Evolutionary conservation across 2,113 vertebrate genomes (phyloP).

Genomic region (Myotis davidii): DNA sequence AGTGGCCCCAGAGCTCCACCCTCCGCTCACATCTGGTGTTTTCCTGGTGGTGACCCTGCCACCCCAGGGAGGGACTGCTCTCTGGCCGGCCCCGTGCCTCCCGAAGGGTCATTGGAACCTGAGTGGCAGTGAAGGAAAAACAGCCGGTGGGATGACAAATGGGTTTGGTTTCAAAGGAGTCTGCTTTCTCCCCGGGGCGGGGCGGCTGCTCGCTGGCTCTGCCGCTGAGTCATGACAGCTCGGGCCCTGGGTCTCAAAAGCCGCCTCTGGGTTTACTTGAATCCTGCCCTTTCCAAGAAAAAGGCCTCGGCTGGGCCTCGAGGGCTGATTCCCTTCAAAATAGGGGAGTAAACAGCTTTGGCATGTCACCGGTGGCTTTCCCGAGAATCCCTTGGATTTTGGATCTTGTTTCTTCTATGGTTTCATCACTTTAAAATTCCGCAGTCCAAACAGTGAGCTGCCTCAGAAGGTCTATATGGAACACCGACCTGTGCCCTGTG

Average conservation of each 20-base stretch:
- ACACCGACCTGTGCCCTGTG: rapidly evolving
- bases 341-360: not conserved
- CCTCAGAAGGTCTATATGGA: not conserved
- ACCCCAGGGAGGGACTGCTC: rapidly evolving
- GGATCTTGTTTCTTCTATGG: not conserved
- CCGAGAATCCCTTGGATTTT: not conserved
- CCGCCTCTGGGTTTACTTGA: not conserved
- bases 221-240: not conserved
- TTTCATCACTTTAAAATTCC: not conserved
- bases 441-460: not conserved
- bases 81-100: rapidly evolving
- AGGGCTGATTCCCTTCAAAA: not conserved
- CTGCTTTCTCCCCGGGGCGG: rapidly evolving
- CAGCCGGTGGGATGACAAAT: not conserved
- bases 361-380: not conserved
- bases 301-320: not conserved
- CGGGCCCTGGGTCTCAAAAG: rapidly evolving
- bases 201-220: not conserved
- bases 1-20: not conserved
- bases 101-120: rapidly evolving
- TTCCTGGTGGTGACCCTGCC: not conserved
- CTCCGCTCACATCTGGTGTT: rapidly evolving
- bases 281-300: not conserved
- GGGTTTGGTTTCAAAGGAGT: not conserved
- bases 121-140: not conserved